Percentiles rank a stretch among this genome's conserved stretches.
These are phyloP conservation scores for Diceros bicornis DNA, from an alignment of 2,797 vertebrate species.

Conservation along the genomic window DNA sequence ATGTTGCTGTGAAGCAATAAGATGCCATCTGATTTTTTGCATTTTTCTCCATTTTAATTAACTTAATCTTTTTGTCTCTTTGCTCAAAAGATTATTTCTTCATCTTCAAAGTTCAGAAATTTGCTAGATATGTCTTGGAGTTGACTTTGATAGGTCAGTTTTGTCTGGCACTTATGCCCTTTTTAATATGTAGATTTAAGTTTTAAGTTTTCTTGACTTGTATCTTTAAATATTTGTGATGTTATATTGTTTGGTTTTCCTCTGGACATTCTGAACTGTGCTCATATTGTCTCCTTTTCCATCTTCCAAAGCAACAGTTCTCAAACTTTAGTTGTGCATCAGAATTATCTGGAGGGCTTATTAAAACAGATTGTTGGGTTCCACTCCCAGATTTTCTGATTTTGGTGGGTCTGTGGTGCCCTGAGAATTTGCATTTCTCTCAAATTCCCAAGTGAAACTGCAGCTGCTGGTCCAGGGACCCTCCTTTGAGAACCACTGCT, in stretches of 20 bases:
- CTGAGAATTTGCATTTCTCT: neutral
- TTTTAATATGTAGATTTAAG: neutral
- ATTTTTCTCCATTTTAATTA: neutral
- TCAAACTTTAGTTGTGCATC: neutral
- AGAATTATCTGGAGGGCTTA: neutral
- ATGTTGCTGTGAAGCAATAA: neutral
- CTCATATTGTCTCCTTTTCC: neutral
- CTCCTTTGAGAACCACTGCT: neutral
- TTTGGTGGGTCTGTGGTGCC: neutral
- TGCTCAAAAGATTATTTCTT: constrained; percentile 17
- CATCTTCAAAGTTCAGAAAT: constrained; percentile 13
- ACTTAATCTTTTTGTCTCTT: neutral
- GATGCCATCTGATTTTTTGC: neutral
- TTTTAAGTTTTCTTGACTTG: neutral
- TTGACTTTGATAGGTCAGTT: neutral
- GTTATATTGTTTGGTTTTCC: neutral
- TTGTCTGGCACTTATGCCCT: neutral
- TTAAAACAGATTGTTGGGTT: neutral
- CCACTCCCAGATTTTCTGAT: neutral
- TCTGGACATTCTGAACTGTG: neutral
- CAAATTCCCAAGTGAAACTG: neutral
- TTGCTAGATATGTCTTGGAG: neutral
- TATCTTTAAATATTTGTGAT: neutral
- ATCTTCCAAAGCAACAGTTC: neutral
- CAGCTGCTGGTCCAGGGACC: neutral